phyloP scores from a whole-genome alignment of 1,140 invertebrate species.

The Trichomalopsis sarcophagae region DNA sequence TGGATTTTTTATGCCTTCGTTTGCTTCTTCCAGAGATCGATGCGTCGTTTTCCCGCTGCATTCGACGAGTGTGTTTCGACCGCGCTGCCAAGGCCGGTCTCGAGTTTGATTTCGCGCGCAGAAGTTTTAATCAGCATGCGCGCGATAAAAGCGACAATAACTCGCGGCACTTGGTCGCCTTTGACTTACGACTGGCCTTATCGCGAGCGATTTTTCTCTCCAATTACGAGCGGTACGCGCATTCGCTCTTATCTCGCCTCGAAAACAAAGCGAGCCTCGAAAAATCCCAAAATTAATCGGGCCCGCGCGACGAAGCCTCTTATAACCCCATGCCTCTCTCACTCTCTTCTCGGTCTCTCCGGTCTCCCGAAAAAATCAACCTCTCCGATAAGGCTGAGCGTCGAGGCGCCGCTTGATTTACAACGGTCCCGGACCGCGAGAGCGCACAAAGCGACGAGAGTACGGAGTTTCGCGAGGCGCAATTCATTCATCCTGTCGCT shows the following conservation, averaged over 20 bases:
- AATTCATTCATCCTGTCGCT: slow-evolving; percentile 14
- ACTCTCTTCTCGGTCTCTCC: too few species aligned
- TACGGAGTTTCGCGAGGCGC: background rate
- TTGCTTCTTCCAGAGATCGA: too few species aligned
- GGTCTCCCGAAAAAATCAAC: background rate
- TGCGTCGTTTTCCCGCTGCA: too few species aligned
- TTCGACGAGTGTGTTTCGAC: too few species aligned
- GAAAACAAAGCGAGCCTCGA: background rate
- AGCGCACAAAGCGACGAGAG: background rate
- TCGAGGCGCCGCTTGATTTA: slow-evolving; percentile 34
- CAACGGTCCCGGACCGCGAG: background rate
- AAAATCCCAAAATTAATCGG: background rate
- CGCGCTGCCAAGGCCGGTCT: too few species aligned
- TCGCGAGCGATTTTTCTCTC: background rate
- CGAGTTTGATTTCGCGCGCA: too few species aligned
- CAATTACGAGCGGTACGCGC: background rate
- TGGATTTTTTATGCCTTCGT: background rate
- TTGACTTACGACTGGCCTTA: background rate
- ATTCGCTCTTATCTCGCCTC: background rate
- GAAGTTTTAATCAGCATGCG: too few species aligned
- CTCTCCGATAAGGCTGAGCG: background rate
- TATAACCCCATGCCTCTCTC: background rate
- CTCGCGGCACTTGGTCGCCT: background rate
- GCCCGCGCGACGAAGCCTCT: too few species aligned
- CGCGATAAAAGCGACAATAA: background rate